Evolutionary conservation across 2,888 invertebrate species (phyloP).

Genomic region (Meghimatium bilineatum): DNA sequence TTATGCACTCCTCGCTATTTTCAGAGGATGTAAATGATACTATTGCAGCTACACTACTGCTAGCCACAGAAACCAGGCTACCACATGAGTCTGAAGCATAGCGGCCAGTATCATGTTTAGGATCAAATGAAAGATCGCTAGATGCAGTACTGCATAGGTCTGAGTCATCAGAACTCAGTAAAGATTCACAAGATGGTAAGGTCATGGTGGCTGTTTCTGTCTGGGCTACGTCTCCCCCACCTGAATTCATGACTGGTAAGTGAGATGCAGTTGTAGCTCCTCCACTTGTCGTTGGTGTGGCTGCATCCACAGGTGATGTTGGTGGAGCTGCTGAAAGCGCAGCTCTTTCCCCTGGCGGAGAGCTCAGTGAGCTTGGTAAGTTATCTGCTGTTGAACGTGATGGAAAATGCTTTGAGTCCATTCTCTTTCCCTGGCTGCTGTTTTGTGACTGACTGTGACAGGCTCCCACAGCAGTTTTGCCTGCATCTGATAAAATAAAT

Average conservation of each 20-base stretch:
- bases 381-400: constrained; percentile 53
- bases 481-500: constrained; percentile 38
- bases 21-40: constrained; percentile 24
- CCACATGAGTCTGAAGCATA: constrained; percentile 18
- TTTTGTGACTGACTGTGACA: constrained; percentile 38
- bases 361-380: constrained; percentile 45
- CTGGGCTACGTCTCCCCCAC: constrained; percentile 18
- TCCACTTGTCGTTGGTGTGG: constrained; percentile 30
- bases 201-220: constrained; percentile 21
- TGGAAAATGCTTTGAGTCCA: constrained; percentile 54
- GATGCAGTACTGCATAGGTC: constrained; percentile 40
- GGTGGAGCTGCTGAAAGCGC: constrained; percentile 42
- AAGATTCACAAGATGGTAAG: constrained; percentile 33
- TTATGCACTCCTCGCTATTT: constrained; percentile 18
- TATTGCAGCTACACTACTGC: constrained; percentile 15
- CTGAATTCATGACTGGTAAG: constrained; percentile 13
- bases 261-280: constrained; percentile 29
- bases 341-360: constrained; percentile 44
- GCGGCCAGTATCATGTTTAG: constrained; percentile 17
- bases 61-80: constrained; percentile 32
- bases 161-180: constrained; percentile 31
- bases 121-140: constrained; percentile 42
- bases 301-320: constrained; percentile 23
- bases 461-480: constrained; percentile 45
- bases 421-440: constrained; percentile 39